A percentile compares a stretch with the other conserved stretches of the same genome.
These are phyloP conservation scores for Melitaea athalia DNA, from an alignment of 2,888 invertebrate species.

Conservation along the genomic window DNA sequence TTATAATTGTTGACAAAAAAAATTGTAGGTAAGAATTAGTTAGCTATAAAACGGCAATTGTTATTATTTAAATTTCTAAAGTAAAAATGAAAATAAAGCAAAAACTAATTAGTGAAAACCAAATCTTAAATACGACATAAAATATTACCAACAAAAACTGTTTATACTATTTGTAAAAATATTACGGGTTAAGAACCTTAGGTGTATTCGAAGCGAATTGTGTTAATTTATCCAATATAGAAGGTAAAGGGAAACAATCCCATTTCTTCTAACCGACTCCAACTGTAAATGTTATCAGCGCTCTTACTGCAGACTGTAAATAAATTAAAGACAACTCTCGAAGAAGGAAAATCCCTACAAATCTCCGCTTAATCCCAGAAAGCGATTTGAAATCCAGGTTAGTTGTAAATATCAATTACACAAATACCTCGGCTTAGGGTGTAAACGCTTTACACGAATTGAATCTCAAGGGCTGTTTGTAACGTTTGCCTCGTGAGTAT, in stretches of 20 bases:
- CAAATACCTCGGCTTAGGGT: slow-evolving; percentile 71
- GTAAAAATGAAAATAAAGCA: no score
- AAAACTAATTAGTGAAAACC: no score
- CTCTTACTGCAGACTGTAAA: slow-evolving; percentile 57
- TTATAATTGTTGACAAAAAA: no score
- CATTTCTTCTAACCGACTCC: slow-evolving; percentile 29
- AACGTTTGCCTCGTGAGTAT: slow-evolving; percentile 22
- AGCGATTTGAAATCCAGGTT: slow-evolving; percentile 76
- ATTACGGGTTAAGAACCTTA: no score
- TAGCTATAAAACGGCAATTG: neutral
- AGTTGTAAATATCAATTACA: slow-evolving; percentile 82
- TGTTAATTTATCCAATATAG: slow-evolving; percentile 25
- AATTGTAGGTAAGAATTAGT: neutral
- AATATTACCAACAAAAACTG: neutral
- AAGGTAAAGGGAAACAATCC: slow-evolving; percentile 37
- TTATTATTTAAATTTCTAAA: neutral
- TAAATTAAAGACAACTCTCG: slow-evolving; percentile 73
- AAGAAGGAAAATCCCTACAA: slow-evolving; percentile 72
- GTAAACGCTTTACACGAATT: slow-evolving; percentile 55
- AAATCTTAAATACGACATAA: neutral
- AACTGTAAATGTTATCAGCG: slow-evolving; percentile 57
- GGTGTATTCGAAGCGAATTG: neutral
- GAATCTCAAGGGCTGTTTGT: slow-evolving; percentile 45
- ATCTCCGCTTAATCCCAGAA: slow-evolving; percentile 73
- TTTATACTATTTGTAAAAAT: neutral